Percentiles rank a stretch among this genome's conserved stretches.
Conservation (phyloP, 1,140 invertebrate species). For the Kradibia gibbosae region DNA sequence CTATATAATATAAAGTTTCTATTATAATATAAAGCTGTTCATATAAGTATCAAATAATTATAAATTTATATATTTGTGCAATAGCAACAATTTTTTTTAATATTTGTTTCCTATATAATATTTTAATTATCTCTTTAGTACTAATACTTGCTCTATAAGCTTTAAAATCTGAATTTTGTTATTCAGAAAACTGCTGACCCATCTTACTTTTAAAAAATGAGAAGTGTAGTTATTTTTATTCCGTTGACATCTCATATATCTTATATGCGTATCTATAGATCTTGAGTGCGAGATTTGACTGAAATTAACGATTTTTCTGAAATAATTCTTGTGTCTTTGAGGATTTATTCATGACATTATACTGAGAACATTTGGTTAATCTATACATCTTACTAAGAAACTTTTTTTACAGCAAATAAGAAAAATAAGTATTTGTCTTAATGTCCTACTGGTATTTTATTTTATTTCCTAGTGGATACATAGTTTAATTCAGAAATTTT, state of each 20-base stretch:
- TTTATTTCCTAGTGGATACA: too few relatives aligned
- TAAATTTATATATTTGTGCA: too few relatives aligned
- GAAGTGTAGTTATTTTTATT: conserved; percentile 41
- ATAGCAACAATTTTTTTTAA: background rate
- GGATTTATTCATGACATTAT: conserved; percentile 31
- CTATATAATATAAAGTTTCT: too few relatives aligned
- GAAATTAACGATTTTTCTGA: background rate
- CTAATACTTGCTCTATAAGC: background rate
- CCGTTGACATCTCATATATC: background rate
- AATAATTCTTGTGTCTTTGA: conserved; percentile 29
- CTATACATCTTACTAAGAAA: background rate
- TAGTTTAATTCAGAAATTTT: too few relatives aligned
- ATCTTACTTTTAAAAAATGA: conserved; percentile 25
- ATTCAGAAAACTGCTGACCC: background rate
- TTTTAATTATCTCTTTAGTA: background rate
- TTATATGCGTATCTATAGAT: background rate
- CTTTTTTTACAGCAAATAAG: background rate
- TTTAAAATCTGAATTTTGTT: background rate
- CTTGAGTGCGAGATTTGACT: background rate
- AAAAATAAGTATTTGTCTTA: background rate
- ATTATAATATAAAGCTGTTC: too few relatives aligned
- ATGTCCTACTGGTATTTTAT: background rate
- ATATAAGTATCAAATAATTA: too few relatives aligned
- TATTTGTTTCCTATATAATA: background rate
- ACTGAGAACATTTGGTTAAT: background rate